Evolutionary conservation across 2,797 vertebrate genomes (phyloP), one percentile per base, ranked within the genome.

Genomic region (Discoglossus pictus): DNA sequence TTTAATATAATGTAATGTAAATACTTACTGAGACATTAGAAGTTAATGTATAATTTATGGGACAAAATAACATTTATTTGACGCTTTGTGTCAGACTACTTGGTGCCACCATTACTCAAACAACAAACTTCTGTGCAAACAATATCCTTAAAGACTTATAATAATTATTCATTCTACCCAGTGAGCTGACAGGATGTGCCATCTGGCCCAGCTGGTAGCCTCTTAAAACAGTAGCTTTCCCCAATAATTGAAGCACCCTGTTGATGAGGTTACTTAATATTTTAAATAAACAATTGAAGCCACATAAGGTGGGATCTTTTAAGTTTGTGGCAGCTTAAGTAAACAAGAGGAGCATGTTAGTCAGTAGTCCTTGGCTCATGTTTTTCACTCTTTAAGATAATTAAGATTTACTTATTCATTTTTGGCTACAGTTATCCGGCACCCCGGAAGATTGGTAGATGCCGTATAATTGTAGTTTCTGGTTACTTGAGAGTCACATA

Each of bases 31-130:
- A n/a, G n/a, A n/a, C n/a, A n/a, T n/a, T n/a, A n/a, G n/a, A n/a
- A 40, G 36, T 2, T n/a, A 56, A 56, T 12, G 36, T 61, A 44
- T 36, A 17, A 17, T 7, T 7, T 8, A 10, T 6, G 25, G 50
- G 6, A 39, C 44, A 54, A 54, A 54, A 34, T 39, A 65, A 64
- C 35, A 50, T 52, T 17, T 42, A 16, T 53, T 39, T 64, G 61
- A 64, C 18, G 13, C n/a, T n/a, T n/a, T 31, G 21, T 44, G 17
- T 11, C 6, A 25, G 55, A 2, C 55, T 31, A 18, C 21, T 16
- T 24, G 17, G 7, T 8, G 21, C 39, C 17, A 44, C 10, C 13
- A 36, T 35, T 16, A 31, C 36, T 44, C 23, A 40, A 53, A 2
- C 8, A 52, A 39, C 23, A 15, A 43, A 18, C 48, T 35, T 17